Base-by-base conservation (phyloP, 2,113 vertebrate species). In the Epinephelus lanceolatus region DNA sequence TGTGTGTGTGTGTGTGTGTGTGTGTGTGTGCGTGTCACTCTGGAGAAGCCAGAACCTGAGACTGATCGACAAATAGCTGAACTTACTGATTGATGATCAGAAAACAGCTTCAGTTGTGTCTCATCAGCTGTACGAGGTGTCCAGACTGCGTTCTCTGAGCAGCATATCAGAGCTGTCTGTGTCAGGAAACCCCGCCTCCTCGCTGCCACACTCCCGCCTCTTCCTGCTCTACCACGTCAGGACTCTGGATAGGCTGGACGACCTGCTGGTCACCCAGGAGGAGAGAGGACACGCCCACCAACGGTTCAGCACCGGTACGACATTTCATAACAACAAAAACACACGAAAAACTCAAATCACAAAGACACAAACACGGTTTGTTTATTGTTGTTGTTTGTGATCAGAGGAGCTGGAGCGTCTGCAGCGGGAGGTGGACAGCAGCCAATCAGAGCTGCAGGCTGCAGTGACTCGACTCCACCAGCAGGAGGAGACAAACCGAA, bases 181-280 rank as follows among this genome's bases (percentile, higher is more conserved):
- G 85, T 76, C 88, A 80, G 96, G 94, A 90, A 98, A 97, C 76
- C 97, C 97, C 4, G 18, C 97, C 68, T 94, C 73, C 71, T 86
- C 80, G 13, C 94, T 97, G 76, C 94, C 96, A 79, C 97, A 98
- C 93, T 96, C 95, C 75, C 94, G 92, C 74, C 90, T 94, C 37
- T 96, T 96, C 84, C 90, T 95, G 68, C 78, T 97, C 71, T 97
- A 97, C 84, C 96, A 97, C 86, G 83, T 98, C 84, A 90, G 96
- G 79, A 95, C 95, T 0, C 76, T 98, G 83, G 94, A 96, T 74
- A 91, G 76, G 62, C 86, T 98, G 86, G 97, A 97, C 72, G 95
- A 95, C 14, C 95, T 93, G 71, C 90, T 93, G 84, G 93, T 98
- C 89, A 96, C 94, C 6, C 87, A 91, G 30, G 86, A 86, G 9